phyloP scores from a whole-genome alignment of 2,888 invertebrate genomes.

The Plusia festucae region DNA sequence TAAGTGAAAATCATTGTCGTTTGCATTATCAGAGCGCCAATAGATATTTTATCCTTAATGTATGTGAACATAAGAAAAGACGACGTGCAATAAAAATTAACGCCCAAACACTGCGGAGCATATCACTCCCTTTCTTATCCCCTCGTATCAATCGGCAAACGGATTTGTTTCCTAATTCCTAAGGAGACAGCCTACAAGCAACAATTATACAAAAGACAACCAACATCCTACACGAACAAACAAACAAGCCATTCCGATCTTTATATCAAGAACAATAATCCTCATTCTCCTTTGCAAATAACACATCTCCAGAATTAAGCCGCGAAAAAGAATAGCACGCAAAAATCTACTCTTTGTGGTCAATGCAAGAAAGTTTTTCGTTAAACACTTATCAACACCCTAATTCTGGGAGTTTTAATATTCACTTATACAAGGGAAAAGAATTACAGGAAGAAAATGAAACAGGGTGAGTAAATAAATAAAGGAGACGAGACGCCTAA shows the following conservation, averaged over 20 bases:
- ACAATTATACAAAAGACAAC: constrained; percentile 85
- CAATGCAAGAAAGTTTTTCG: constrained; percentile 61
- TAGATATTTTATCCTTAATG: constrained; percentile 37
- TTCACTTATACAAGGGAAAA: constrained; percentile 86
- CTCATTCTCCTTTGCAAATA: constrained; percentile 59
- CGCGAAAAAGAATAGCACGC: constrained; percentile 47
- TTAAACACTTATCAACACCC: constrained; percentile 61
- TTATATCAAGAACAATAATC: constrained; percentile 62
- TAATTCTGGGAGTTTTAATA: constrained; percentile 83
- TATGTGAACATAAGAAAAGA: constrained; percentile 58
- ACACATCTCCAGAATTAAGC: constrained; percentile 71
- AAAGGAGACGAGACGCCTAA: constrained; percentile 67
- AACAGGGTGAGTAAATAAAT: constrained; percentile 86
- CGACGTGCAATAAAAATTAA: constrained; percentile 82
- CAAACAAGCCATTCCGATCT: constrained; percentile 62
- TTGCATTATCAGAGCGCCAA: constrained; percentile 34
- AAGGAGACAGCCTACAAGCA: constrained; percentile 86
- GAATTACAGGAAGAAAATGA: constrained; percentile 88
- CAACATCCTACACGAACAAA: constrained; percentile 42
- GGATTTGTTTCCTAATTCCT: constrained; percentile 87
- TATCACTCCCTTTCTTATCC: constrained; percentile 63
- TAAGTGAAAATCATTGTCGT: constrained; percentile 14
- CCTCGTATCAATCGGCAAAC: constrained; percentile 84
- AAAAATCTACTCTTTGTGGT: constrained; percentile 65
- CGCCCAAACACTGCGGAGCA: constrained; percentile 63